Percentiles rank a stretch among this genome's conserved stretches.
Conservation (phyloP, 2,797 vertebrate species). For the Mormyrops attenuatus region DNA sequence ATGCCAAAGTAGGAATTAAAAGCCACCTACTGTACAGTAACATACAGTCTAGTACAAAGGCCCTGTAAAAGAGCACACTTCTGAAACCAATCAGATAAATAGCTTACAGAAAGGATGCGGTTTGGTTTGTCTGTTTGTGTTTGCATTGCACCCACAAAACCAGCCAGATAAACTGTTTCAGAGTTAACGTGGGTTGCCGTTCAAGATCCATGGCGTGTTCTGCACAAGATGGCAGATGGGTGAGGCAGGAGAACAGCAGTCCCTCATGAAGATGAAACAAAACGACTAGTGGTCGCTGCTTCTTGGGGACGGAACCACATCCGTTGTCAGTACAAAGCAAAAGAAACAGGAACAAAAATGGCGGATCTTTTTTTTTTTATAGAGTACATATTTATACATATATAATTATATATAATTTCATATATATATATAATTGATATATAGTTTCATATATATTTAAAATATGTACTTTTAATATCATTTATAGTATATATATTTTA, state of each 20-base stretch:
- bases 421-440: not conserved
- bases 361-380: not conserved
- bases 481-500: not conserved
- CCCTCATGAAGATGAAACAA: not conserved
- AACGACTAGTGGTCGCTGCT: not conserved
- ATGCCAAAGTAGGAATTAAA: not conserved
- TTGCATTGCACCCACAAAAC: slow-evolving; percentile 25
- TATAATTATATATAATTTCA: not conserved
- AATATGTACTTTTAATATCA: not conserved
- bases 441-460: not conserved
- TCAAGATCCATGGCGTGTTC: not conserved
- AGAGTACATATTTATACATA: not conserved
- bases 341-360: not conserved
- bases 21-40: slow-evolving; percentile 18
- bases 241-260: not conserved
- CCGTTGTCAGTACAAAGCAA: not conserved
- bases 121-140: slow-evolving; percentile 28
- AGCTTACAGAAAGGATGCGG: slow-evolving; percentile 26
- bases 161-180: slow-evolving; percentile 21
- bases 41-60: slow-evolving; percentile 13
- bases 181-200: slow-evolving; percentile 7
- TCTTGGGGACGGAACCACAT: not conserved
- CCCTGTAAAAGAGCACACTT: not conserved
- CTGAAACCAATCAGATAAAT: slow-evolving; percentile 26
- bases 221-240: not conserved